These are phyloP conservation scores for Leuciscus waleckii DNA, from an alignment of 2,797 vertebrate genomes.

Conservation along the genomic window DNA sequence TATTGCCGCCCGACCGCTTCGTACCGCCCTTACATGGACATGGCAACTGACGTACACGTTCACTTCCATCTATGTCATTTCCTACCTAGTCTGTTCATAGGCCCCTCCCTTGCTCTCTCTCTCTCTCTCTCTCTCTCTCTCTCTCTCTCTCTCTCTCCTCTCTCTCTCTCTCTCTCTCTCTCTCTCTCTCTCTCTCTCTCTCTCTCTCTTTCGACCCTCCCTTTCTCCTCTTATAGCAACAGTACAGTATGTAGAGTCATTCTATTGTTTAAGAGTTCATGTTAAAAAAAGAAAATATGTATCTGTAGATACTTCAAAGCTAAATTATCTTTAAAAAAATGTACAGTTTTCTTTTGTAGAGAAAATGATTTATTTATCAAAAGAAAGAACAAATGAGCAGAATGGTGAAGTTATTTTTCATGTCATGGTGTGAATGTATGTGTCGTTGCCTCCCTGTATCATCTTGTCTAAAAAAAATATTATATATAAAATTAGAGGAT, in stretches of 20 bases:
- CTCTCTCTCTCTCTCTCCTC: slow-evolving; percentile 55
- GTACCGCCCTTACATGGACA: slow-evolving; percentile 92
- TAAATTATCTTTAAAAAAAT: slow-evolving; percentile 70
- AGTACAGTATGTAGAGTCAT: slow-evolving; percentile 89
- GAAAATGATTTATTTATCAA: slow-evolving; percentile 67
- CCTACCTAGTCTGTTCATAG: slow-evolving; percentile 89
- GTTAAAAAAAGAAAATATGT: slow-evolving; percentile 9
- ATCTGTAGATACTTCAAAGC: slow-evolving; percentile 24
- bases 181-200: slow-evolving; percentile 44
- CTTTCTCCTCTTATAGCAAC: slow-evolving; percentile 84
- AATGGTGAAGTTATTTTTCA: slow-evolving; percentile 94
- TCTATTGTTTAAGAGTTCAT: slow-evolving; percentile 74
- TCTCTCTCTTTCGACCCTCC: slow-evolving; percentile 69
- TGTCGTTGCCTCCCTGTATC: slow-evolving; percentile 96
- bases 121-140: slow-evolving; percentile 63
- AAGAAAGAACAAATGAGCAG: slow-evolving; percentile 75
- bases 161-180: slow-evolving; percentile 59
- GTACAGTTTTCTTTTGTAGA: slow-evolving; percentile 75
- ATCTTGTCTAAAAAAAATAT: slow-evolving; percentile 81
- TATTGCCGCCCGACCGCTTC: slow-evolving; percentile 92
- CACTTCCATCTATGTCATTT: slow-evolving; percentile 88
- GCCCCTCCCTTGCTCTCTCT: slow-evolving; percentile 72
- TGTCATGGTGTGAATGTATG: slow-evolving; percentile 99
- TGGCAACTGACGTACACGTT: slow-evolving; percentile 93
- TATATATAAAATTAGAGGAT: slow-evolving; percentile 79